Evolutionary conservation across 2,888 invertebrate species (phyloP).

Genomic region (Timandra comae): DNA sequence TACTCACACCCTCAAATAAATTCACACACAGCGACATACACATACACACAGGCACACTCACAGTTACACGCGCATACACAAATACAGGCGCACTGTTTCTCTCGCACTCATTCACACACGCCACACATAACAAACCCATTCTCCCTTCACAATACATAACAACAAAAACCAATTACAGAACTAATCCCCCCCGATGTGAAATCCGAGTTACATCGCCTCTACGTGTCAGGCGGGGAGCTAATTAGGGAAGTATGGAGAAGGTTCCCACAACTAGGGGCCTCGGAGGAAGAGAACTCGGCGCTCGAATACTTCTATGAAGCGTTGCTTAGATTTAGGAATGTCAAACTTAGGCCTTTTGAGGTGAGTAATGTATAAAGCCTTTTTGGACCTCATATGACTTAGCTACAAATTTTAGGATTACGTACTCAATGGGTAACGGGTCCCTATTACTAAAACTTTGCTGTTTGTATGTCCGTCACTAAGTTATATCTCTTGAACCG

Average conservation of each 20-base stretch:
- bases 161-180: conserved; percentile 70
- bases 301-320: conserved; percentile 93
- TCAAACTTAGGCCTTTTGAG: conserved; percentile 91
- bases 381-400: too few relatives aligned
- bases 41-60: too few relatives aligned
- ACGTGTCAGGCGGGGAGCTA: conserved; percentile 91
- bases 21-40: too few relatives aligned
- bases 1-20: too few relatives aligned
- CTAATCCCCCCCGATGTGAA: conserved; percentile 89
- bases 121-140: too few relatives aligned
- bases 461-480: too few relatives aligned
- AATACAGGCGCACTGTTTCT: neutral
- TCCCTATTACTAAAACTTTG: too few relatives aligned
- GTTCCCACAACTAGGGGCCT: conserved; percentile 90
- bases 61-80: neutral
- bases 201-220: conserved; percentile 88
- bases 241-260: conserved; percentile 96
- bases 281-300: conserved; percentile 86
- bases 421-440: too few relatives aligned
- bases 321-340: conserved; percentile 89
- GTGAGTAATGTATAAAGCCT: too few relatives aligned
- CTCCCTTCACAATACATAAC: neutral
- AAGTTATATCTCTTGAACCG: too few relatives aligned
- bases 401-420: too few relatives aligned
- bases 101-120: too few relatives aligned